phyloP scores from a whole-genome alignment of 2,888 invertebrate species.

The Sinhomidia bicolor region DNA sequence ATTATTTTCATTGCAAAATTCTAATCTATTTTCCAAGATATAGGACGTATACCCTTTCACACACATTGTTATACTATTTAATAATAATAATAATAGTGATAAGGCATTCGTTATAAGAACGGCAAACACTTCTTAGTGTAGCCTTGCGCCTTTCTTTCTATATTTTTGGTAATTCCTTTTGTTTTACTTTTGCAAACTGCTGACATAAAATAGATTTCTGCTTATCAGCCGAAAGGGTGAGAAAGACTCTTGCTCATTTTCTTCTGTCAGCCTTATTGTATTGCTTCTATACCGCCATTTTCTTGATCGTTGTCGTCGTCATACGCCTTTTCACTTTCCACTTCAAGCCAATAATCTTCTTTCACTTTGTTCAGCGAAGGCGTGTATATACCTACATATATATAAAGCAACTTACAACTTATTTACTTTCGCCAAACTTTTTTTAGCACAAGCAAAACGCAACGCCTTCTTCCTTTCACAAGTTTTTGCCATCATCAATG shows the following conservation, averaged over 20 bases:
- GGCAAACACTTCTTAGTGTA: not conserved
- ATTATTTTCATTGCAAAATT: constrained; percentile 13
- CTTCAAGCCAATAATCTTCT: not conserved
- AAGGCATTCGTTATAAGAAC: not conserved
- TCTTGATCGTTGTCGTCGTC: not conserved
- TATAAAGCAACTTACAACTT: not conserved
- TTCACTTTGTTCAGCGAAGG: not conserved
- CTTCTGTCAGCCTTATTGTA: not conserved
- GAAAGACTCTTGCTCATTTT: not conserved
- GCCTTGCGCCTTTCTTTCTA: not conserved
- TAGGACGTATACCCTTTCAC: not conserved
- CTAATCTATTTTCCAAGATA: not conserved
- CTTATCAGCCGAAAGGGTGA: not conserved
- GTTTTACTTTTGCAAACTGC: constrained; percentile 43
- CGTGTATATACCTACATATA: too few species aligned
- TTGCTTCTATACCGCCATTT: not conserved
- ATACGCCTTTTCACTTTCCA: not conserved
- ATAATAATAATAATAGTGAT: not conserved
- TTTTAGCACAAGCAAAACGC: too few species aligned
- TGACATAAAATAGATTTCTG: constrained; percentile 39
- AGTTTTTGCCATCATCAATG: constrained; percentile 10
- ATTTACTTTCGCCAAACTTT: not conserved
- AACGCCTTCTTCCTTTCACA: too few species aligned
- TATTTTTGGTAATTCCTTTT: not conserved
- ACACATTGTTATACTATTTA: constrained; percentile 18